Percentiles rank a stretch among this genome's conserved stretches.
Conservation (phyloP, 2,797 vertebrate species). For the Pogoniulus pusillus region DNA sequence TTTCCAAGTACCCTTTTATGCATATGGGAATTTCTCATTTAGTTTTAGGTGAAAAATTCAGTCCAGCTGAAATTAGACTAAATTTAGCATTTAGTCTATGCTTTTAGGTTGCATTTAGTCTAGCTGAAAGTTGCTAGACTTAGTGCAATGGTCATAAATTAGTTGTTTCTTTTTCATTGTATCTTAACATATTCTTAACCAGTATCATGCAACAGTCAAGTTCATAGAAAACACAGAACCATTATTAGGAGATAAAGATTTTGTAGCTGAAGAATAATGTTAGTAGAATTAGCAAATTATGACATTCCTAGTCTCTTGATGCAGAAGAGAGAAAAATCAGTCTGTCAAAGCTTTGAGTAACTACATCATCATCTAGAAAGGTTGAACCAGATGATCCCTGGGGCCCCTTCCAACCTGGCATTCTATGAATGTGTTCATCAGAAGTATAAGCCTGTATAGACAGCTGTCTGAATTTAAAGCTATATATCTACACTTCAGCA, state of each 20-base stretch:
- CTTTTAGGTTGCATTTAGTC: no score
- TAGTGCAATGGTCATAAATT: background rate
- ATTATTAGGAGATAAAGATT: background rate
- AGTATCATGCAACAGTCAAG: background rate
- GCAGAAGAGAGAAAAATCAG: background rate
- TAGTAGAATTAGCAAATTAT: background rate
- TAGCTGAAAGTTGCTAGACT: background rate
- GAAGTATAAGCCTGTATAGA: background rate
- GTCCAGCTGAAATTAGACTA: no score
- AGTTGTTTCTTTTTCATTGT: no score
- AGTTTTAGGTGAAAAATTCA: background rate
- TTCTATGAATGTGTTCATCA: background rate
- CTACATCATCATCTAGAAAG: background rate
- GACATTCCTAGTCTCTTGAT: background rate
- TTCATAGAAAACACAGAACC: background rate
- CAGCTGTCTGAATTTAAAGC: background rate
- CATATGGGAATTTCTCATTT: background rate
- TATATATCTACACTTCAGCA: background rate
- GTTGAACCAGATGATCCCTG: no score
- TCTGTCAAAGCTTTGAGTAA: background rate
- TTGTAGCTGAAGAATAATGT: background rate
- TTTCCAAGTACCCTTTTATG: background rate
- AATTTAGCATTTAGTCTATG: no score
- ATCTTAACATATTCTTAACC: background rate
- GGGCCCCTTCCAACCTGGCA: no score